Conservation (phyloP, 2,113 vertebrate genomes). For the Labeo catla region DNA sequence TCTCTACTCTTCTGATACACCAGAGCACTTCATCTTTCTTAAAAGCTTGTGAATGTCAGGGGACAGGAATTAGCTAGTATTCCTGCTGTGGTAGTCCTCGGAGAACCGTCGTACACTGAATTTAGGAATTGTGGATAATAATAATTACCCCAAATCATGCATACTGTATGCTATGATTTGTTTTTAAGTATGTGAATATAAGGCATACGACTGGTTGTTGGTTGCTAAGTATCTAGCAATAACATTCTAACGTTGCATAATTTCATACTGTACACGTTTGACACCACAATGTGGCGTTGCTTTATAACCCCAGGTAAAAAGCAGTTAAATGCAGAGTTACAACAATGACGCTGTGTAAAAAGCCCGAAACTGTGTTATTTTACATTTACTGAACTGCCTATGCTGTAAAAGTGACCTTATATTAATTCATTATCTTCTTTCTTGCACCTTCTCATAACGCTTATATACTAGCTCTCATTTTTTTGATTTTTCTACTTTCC, state of each 20-base stretch:
- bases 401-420: neutral
- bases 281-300: no score
- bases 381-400: neutral
- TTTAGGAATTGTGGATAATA: neutral
- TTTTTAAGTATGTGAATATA: neutral
- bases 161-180: neutral
- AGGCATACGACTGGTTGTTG: no score
- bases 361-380: neutral
- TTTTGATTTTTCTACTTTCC: neutral
- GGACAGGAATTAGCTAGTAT: neutral
- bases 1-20: neutral
- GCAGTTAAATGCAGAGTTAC: no score
- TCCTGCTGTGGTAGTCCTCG: neutral
- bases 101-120: neutral
- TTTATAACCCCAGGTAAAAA: no score
- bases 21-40: neutral
- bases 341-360: neutral
- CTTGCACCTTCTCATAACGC: neutral
- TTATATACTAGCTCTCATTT: neutral
- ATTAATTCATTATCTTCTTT: neutral
- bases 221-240: no score
- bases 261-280: no score
- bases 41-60: neutral
- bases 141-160: neutral
- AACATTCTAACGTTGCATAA: no score